Base-by-base conservation (phyloP, 2,888 invertebrate genomes). In the Drosophila mercatorum region DNA sequence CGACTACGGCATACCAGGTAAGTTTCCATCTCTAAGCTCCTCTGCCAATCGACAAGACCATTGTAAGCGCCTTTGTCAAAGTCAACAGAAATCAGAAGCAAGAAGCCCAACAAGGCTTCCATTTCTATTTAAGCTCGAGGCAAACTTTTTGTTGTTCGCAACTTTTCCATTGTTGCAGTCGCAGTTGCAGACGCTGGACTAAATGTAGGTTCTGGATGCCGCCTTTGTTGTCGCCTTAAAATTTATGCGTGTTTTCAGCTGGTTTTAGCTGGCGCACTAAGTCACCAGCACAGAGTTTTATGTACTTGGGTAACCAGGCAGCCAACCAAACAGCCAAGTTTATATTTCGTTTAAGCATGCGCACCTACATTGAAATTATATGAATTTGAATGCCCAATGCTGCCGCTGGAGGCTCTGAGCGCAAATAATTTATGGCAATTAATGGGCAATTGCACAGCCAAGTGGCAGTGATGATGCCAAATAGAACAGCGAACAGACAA, bases 1-100 rank as follows among this genome's bases (percentile, higher is more conserved):
- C 80, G 97, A 97, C 91, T 96, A 96, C 91, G 96, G 96, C 89
- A 94, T 96, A 77, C 95, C 96, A 91, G 92, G 94, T 93, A 83
- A 92, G 78, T 43, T 40, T 28, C 34, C 14, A 43, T 14, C 26
- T 26, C n/a, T 14, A 26, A 53, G 40, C 52, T 5, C 14, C 38
- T 38, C 5, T 22, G n/a, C 31, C 41, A 12, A 12, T 51, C 51
- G 55, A 60, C 70, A 63, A 44, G 46, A 62, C 67, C 65, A 68
- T 63, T 67, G 62, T 59, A 63, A 51, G 59, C 53, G 47, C 40
- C 52, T 68, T 62, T 41, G 60, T 22, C n/a, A 44, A 38, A 44
- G 41, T 52, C 43, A 63, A 61, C 44, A 58, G 71, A 73, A 79
- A 55, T 69, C 73, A 68, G 65, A 4, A 28, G 28, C 58, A 51